phyloP scores from a whole-genome alignment of 2,888 invertebrate genomes.

The Mimachlamys varia region DNA sequence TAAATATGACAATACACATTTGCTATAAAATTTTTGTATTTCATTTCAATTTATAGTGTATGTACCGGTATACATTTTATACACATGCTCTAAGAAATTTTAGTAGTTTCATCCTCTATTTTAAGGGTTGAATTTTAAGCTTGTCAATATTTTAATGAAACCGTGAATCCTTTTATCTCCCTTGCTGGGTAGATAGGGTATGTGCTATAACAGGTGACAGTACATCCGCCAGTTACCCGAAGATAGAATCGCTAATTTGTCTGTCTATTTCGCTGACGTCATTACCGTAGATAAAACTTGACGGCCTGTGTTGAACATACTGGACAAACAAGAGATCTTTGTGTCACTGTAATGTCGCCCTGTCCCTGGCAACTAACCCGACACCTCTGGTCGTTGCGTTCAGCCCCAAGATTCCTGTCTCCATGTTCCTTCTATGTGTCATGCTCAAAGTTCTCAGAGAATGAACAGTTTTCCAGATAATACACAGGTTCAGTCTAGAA shows the following conservation, averaged over 20 bases:
- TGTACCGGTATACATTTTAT: no score
- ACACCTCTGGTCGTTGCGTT: background rate
- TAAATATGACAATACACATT: no score
- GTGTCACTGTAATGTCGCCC: background rate
- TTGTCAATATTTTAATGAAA: no score
- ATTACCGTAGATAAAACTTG: background rate
- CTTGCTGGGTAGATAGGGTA: background rate
- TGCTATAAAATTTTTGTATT: no score
- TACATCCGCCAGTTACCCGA: background rate
- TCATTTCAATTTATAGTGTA: background rate
- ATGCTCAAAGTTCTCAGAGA: no score
- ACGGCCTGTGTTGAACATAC: background rate
- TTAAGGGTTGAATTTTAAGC: background rate
- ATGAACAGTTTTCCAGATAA: no score
- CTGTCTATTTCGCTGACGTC: background rate
- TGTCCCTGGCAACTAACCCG: background rate
- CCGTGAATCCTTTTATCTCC: background rate
- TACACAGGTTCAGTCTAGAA: no score
- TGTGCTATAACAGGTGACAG: background rate
- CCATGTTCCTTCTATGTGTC: background rate
- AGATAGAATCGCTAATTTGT: background rate
- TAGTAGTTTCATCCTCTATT: background rate
- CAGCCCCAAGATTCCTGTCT: background rate
- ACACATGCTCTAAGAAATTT: background rate
- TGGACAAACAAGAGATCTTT: background rate